Base-by-base conservation (phyloP, 2,888 invertebrate species). In the Idaea dimidiata region DNA sequence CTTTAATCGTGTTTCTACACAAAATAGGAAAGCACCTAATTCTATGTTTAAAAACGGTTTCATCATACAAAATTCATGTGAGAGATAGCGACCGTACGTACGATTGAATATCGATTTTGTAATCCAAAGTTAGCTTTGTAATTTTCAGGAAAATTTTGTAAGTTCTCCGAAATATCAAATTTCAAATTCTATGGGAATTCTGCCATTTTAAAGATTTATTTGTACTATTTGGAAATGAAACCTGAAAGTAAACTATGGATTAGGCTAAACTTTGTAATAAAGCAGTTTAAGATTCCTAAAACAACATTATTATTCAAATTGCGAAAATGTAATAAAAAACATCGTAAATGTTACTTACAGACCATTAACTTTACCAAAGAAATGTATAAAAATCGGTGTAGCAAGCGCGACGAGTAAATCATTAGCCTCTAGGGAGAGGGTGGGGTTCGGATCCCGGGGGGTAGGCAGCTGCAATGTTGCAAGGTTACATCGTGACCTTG, bases 381-480 rank as follows among this genome's bases (percentile, higher is more conserved):
- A 54, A 54, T 16, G 17, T 54, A n/a, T n/a, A 17, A 54, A 17
- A 54, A 54, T 24, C 24, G 24, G 24, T 24, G 6, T 6, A 54
- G 16, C n/a, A n/a, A n/a, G 16, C 10, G 10, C 7, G 14, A 3
- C 8, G 43, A 10, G 14, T 10, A 43, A 14, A 43, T 14, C 43
- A 43, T 43, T 33, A 10, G 33, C n/a, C 16, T 31, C 6, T 33
- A 17, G 58, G n/a, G 17, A 17, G 43, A 6, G 32, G 24, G 31
- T 10, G 17, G 6, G 5, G 32, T 33, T 7, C n/a, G 6, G 16
- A 7, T 32, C 24, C 1, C n/a, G 31, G 6, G 16, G 33, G 7
- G 33, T 33, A 43, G 6, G 58, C 33, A 31, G 58, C 58, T 58
- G 58, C 58, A 58, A 43, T 43, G 32, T 33, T 33, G 17, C 58